Conservation (phyloP, 2,113 vertebrate species). For the Oreotrochilus melanogaster region DNA sequence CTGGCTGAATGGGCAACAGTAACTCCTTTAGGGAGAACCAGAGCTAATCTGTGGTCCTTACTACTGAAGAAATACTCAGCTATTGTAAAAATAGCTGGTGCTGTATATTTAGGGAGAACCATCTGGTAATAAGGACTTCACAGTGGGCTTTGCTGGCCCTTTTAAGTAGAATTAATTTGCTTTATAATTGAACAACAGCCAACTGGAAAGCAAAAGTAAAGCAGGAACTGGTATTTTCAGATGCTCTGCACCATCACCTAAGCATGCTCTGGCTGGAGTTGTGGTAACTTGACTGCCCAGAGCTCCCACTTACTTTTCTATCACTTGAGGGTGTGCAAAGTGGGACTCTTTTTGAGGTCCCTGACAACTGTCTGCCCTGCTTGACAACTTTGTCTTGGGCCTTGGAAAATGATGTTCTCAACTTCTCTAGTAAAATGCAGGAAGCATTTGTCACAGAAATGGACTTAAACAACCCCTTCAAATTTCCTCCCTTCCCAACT, state of each 20-base stretch:
- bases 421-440: not conserved
- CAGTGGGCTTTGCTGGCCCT: not conserved
- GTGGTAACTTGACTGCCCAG: not conserved
- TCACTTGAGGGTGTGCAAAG: not conserved
- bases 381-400: not conserved
- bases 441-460: not conserved
- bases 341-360: not conserved
- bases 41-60: not conserved
- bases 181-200: not conserved
- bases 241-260: not conserved
- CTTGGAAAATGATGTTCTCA: not conserved
- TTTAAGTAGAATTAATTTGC: not conserved
- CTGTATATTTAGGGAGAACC: not conserved
- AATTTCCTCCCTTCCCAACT: not conserved
- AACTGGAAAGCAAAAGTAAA: not conserved
- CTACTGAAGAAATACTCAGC: not conserved
- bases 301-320: not conserved
- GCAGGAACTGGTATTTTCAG: not conserved
- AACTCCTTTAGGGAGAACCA: not conserved
- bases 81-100: not conserved
- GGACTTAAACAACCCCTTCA: not conserved
- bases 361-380: not conserved
- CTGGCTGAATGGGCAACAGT: not conserved
- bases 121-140: not conserved
- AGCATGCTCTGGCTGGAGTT: not conserved